Evolutionary conservation across 2,113 vertebrate species (phyloP).

Genomic region (Dolichotis patagonum): DNA sequence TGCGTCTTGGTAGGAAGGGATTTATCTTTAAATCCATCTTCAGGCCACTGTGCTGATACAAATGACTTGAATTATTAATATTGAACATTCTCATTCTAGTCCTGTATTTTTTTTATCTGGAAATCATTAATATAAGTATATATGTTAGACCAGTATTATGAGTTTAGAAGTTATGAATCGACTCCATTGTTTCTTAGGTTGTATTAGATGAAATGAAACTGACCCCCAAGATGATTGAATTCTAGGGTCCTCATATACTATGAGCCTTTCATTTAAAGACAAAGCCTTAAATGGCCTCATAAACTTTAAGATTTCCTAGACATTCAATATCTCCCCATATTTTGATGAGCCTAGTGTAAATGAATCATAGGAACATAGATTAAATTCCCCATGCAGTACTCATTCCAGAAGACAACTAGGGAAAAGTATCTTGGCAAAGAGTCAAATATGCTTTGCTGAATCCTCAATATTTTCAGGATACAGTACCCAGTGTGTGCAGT

Average conservation of each 20-base stretch:
- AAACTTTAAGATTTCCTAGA: slow-evolving; percentile 26
- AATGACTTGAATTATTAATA: background rate
- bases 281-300: background rate
- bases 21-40: slow-evolving; percentile 29
- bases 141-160: background rate
- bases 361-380: slow-evolving; percentile 33
- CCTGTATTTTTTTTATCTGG: background rate
- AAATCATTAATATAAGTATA: background rate
- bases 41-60: background rate
- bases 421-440: background rate
- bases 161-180: slow-evolving; percentile 7
- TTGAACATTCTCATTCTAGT: background rate
- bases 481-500: background rate
- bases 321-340: background rate
- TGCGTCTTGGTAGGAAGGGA: background rate
- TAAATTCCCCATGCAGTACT: slow-evolving; percentile 47
- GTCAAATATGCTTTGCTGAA: background rate
- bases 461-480: slow-evolving; percentile 18
- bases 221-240: background rate
- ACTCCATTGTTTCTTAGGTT: background rate
- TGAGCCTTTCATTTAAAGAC: slow-evolving; percentile 45
- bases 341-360: slow-evolving; percentile 66
- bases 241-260: background rate
- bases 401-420: background rate
- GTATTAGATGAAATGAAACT: slow-evolving; percentile 12